Conservation (phyloP, 2,888 invertebrate species). For the Aporophyla lueneburgensis region DNA sequence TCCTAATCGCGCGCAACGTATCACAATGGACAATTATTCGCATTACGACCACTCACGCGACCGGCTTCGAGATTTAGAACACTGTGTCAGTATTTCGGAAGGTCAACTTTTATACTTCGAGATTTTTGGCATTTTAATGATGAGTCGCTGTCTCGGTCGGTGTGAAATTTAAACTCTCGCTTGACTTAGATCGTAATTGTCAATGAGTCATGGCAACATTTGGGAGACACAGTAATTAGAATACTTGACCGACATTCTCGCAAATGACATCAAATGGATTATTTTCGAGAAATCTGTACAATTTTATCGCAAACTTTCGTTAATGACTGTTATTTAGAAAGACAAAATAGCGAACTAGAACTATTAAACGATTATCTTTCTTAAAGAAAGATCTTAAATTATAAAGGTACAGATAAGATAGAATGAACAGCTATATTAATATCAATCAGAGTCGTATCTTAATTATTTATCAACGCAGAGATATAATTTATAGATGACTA, state of each 20-base stretch:
- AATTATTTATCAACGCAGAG: constrained; percentile 12
- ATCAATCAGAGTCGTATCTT: constrained; percentile 15
- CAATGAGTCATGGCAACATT: constrained; percentile 59
- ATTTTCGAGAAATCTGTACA: constrained; percentile 42
- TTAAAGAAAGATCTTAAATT: constrained; percentile 11
- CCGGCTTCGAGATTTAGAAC: constrained; percentile 72
- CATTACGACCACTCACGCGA: constrained; percentile 72
- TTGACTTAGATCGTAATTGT: constrained; percentile 37
- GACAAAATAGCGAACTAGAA: constrained; percentile 24
- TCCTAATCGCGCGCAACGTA: constrained; percentile 82
- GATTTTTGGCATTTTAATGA: constrained; percentile 59
- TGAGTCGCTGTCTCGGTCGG: constrained; percentile 32
- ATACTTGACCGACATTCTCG: constrained; percentile 44
- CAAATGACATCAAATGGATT: constrained; percentile 24
- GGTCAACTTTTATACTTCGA: constrained; percentile 72
- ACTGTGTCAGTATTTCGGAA: constrained; percentile 78
- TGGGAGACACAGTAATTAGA: constrained; percentile 45
- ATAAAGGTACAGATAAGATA: constrained; percentile 11
- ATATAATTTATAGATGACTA: constrained; percentile 11
- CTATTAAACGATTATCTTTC: constrained; percentile 16
- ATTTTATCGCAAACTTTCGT: constrained; percentile 29
- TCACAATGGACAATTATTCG: constrained; percentile 76
- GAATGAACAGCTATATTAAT: constrained; percentile 11
- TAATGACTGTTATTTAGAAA: constrained; percentile 46
- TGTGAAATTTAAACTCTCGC: constrained; percentile 64